Base-by-base conservation (phyloP, 2,888 invertebrate genomes). In the Plusia festucae region DNA sequence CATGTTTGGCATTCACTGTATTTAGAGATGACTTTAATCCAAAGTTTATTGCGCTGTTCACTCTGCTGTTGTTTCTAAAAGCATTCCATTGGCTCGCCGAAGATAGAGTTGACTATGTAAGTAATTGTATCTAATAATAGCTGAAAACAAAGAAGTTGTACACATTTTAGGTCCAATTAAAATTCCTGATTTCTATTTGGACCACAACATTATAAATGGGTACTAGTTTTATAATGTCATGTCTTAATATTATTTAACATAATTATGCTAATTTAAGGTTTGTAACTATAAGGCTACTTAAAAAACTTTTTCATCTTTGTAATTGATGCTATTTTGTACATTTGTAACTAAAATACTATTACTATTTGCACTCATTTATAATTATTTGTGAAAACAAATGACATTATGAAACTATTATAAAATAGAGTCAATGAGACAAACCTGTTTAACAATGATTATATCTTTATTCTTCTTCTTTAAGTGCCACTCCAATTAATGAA, bases 41-140 rank as follows among this genome's bases (percentile, higher is more conserved):
- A 15, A 98, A 98, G 89, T 99, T 99, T 95, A 99, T 99, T 82
- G 99, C 99, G 30, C 95, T 99, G 65, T 99, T 99, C 90, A 99
- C 99, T 2, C 96, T 99, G 53, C 95, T 99, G 62, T 96, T 99
- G 68, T 99, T 99, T 91, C 95, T 99, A 32, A 99, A 99, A 95
- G 99, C 99, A 90, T 99, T 99, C 96, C 99, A 99, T 95, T 99
- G 99, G 99, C 95, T 99, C 49, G 99, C 99, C 18, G 99, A 99
- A 93, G 99, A 99, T 89, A 96, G 99, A 88, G 99, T 99, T 40
- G 99, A 99, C 93, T 99, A 98, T 96, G 99, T 99, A 96, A 98
- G 98, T 96, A 85, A 59, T 68, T n/a, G 24, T 40, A 59, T 59
- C 62, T 73, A 73, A 64, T 53, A 62, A 72, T 72, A 61, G 52